Evolutionary conservation across 2,113 vertebrate species (phyloP), one percentile per base, ranked within the genome.

Genomic region (Malurus elegans): DNA sequence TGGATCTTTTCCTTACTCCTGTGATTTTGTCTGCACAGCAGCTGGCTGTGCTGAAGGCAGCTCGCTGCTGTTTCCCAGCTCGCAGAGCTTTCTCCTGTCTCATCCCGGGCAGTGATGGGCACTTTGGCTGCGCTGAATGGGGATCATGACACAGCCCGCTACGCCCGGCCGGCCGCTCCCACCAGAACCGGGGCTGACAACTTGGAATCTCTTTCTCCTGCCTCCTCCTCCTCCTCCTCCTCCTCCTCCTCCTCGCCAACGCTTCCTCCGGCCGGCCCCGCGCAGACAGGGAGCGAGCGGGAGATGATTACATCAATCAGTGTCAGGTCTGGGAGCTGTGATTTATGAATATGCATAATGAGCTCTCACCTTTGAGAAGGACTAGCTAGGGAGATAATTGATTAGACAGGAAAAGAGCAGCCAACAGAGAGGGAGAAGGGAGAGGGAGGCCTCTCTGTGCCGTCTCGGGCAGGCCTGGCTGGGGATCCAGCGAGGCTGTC

Each of bases 291-390:
- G 95, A 79, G 84, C 29, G 60, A 58, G 90, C 23, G 4, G 93
- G 94, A 91, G 94, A 97, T 94, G 95, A 97, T 98, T 97, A 95
- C 97, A 98, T 98, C 98, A 98, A 98, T 98, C 98, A 98, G 97
- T 98, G 97, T 97, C 98, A 98, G 86, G 90, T 79, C 97, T 96
- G 97, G 95, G 95, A 98, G 96, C 92, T 95, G 96, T 97, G 96
- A 96, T 98, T 98, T 98, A 98, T 98, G 97, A 98, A 98, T 98
- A 98, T 98, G 98, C 98, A 98, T 98, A 94, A 96, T 97, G 94
- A 97, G 97, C 82, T 97, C 97, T 97, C 97, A 97, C 96, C 97
- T 97, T 97, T 97, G 97, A 96, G 97, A 96, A 96, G 95, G 97
- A 96, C 97, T 98, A 97, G 98, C 95, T 89, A 97, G 95, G 97